These are phyloP conservation scores for Columbina picui DNA, from an alignment of 2,113 vertebrate species.

Conservation along the genomic window DNA sequence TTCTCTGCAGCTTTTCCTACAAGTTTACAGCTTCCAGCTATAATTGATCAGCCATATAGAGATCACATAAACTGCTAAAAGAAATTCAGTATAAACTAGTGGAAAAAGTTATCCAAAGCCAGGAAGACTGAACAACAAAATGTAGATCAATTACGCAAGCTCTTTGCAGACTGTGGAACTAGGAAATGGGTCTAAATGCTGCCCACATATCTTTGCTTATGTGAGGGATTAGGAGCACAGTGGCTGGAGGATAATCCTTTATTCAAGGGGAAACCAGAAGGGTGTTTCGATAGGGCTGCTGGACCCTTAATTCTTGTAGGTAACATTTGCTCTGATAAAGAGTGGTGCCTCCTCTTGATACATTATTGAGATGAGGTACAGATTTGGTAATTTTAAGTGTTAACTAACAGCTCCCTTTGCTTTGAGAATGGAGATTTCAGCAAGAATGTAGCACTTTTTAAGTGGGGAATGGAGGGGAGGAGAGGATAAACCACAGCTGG, in stretches of 20 bases:
- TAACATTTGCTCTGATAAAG: background rate
- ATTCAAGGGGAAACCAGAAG: background rate
- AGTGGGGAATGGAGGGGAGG: background rate
- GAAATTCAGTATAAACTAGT: background rate
- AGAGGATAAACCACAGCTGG: background rate
- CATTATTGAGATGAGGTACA: background rate
- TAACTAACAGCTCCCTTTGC: background rate
- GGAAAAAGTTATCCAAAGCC: background rate
- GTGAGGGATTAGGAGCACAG: background rate
- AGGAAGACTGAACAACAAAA: background rate
- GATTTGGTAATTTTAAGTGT: background rate
- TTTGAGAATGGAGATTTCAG: background rate
- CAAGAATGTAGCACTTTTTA: background rate
- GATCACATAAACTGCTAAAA: background rate
- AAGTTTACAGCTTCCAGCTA: background rate
- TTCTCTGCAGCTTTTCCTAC: background rate
- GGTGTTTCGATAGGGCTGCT: background rate
- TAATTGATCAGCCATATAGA: background rate
- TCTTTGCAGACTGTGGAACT: background rate
- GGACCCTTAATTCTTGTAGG: background rate
- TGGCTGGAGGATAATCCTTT: background rate
- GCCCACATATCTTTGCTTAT: background rate
- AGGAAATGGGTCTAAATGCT: background rate
- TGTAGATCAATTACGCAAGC: background rate
- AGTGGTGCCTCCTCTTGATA: background rate